These are phyloP conservation scores for Mesocricetus auratus DNA, from an alignment of 2,113 vertebrate genomes.

Conservation along the genomic window DNA sequence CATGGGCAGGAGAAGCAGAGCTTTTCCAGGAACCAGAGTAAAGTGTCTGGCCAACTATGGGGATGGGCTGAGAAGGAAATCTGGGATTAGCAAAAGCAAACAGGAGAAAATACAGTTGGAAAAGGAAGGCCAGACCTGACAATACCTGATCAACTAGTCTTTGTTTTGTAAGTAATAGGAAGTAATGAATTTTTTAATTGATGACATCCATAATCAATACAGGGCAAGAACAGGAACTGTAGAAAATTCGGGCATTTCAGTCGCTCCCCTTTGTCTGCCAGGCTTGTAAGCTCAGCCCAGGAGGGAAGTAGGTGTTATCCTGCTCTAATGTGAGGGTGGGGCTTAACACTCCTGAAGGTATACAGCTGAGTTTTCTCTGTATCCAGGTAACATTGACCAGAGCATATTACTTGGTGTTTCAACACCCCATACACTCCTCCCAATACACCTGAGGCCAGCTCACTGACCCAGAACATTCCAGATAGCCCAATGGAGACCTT, in stretches of 20 bases:
- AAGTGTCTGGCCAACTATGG: background rate
- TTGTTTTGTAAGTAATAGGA: slow-evolving; percentile 39
- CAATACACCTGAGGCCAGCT: no score
- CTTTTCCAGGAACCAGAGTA: background rate
- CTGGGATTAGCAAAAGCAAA: background rate
- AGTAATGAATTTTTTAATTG: background rate
- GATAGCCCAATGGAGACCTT: background rate
- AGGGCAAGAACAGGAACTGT: background rate
- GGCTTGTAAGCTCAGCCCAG: background rate
- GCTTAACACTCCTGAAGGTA: background rate
- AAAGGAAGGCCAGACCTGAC: background rate
- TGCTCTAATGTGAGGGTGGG: background rate
- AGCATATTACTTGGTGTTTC: background rate
- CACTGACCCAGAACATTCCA: background rate
- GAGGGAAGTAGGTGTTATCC: background rate
- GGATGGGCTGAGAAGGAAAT: background rate
- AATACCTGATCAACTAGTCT: background rate
- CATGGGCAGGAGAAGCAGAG: background rate
- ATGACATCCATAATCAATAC: background rate
- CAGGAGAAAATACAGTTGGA: background rate
- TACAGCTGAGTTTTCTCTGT: background rate
- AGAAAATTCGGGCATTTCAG: background rate
- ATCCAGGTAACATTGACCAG: background rate
- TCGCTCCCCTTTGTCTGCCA: background rate
- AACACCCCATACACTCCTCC: background rate